Conservation (phyloP, 2,113 vertebrate genomes). For the Lucifuga dentata region DNA sequence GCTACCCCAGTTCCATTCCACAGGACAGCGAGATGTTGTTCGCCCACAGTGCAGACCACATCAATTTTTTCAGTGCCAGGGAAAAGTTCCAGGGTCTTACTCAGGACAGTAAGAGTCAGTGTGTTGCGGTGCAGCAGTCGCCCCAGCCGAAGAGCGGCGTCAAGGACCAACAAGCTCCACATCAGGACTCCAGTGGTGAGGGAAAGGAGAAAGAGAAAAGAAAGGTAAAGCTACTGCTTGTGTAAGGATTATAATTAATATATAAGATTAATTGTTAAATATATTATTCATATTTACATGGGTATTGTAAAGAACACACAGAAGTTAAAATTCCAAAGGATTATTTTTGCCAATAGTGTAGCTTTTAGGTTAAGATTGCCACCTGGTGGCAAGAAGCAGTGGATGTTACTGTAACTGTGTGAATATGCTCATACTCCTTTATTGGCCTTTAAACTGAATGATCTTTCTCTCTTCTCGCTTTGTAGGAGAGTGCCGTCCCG, state of each 20-base stretch:
- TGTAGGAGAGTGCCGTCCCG: conserved; percentile 85
- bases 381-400: conserved; percentile 39
- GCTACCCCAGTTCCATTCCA: conserved; percentile 69
- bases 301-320: background rate
- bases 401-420: background rate
- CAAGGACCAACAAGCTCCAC: conserved; percentile 58
- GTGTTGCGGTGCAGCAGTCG: conserved; percentile 49
- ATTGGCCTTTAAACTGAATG: background rate
- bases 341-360: background rate
- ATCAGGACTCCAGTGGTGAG: conserved; percentile 52
- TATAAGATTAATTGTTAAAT: background rate
- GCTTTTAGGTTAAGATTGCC: conserved; percentile 11
- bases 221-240: conserved; percentile 66
- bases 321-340: background rate
- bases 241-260: too few species aligned
- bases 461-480: conserved; percentile 5
- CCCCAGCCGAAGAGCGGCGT: conserved; percentile 60
- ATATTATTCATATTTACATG: background rate
- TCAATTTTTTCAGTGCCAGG: conserved; percentile 96
- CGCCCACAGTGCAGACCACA: conserved; percentile 88
- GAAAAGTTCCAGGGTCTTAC: conserved; percentile 96
- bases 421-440: background rate
- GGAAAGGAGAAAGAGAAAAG: conserved; percentile 62
- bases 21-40: conserved; percentile 62
- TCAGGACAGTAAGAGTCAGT: conserved; percentile 85